Evolutionary conservation across 2,888 invertebrate genomes (phyloP).

Genomic region (Mimumesa dahlbomi): DNA sequence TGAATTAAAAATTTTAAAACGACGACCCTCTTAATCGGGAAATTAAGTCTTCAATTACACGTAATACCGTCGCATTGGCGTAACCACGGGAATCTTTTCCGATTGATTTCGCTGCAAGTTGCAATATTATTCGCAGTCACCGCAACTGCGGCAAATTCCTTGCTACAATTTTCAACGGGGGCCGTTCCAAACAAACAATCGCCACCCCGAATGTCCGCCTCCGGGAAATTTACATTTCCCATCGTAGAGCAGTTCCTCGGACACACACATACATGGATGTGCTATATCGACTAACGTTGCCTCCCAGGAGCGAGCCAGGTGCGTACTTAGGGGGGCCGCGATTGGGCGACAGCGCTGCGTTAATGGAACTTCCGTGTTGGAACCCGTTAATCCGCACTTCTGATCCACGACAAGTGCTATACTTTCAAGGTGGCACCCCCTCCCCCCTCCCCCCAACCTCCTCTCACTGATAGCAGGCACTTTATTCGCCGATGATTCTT

Average conservation of each 20-base stretch:
- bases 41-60: constrained; percentile 22
- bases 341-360: constrained; percentile 61
- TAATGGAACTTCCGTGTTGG: constrained; percentile 75
- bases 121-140: constrained; percentile 12
- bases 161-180: constrained; percentile 12
- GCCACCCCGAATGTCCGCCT: not conserved
- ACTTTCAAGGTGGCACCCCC: constrained; percentile 55
- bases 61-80: not conserved
- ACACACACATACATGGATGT: constrained; percentile 1
- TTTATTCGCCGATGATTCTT: no score
- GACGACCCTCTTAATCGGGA: not conserved
- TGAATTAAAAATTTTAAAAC: no score
- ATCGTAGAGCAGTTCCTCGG: constrained; percentile 29
- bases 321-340: constrained; percentile 56
- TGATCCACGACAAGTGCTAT: constrained; percentile 28
- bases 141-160: not conserved
- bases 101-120: constrained; percentile 24
- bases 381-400: constrained; percentile 61
- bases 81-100: not conserved
- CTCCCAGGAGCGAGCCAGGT: constrained; percentile 56
- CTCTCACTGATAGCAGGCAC: constrained; percentile 23
- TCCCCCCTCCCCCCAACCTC: no score
- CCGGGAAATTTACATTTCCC: constrained; percentile 60
- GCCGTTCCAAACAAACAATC: constrained; percentile 39
- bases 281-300: constrained; percentile 34